These are phyloP conservation scores for Eurystomus glaucurus DNA, from an alignment of 2,797 vertebrate genomes.

Conservation along the genomic window DNA sequence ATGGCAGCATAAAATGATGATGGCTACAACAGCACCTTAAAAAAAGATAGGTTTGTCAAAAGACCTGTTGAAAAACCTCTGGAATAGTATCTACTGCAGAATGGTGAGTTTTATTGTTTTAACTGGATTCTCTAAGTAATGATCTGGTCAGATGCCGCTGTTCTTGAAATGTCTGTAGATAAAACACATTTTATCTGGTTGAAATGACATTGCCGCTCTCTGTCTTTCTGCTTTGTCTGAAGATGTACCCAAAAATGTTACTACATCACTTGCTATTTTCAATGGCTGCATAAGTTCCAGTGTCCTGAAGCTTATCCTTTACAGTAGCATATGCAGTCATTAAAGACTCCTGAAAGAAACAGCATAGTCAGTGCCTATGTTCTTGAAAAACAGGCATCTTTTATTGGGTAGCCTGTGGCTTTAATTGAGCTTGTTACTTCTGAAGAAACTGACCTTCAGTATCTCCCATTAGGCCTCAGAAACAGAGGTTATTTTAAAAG, in stretches of 20 bases:
- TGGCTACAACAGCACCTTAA: no score
- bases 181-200: background rate
- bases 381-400: background rate
- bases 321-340: background rate
- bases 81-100: background rate
- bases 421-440: background rate
- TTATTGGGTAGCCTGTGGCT: background rate
- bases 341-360: background rate
- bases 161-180: background rate
- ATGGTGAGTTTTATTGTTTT: background rate
- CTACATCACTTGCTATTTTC: background rate
- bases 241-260: slow-evolving; percentile 1
- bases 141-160: background rate
- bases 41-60: background rate
- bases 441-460: background rate
- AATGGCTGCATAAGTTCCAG: background rate
- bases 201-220: background rate
- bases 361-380: background rate
- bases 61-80: background rate
- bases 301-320: background rate
- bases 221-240: background rate
- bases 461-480: background rate
- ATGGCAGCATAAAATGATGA: no score
- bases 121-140: background rate
- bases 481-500: slow-evolving; percentile 7